Percentiles rank a stretch among this genome's conserved stretches.
Conservation (phyloP, 2,888 invertebrate genomes). For the Mamestra brassicae region DNA sequence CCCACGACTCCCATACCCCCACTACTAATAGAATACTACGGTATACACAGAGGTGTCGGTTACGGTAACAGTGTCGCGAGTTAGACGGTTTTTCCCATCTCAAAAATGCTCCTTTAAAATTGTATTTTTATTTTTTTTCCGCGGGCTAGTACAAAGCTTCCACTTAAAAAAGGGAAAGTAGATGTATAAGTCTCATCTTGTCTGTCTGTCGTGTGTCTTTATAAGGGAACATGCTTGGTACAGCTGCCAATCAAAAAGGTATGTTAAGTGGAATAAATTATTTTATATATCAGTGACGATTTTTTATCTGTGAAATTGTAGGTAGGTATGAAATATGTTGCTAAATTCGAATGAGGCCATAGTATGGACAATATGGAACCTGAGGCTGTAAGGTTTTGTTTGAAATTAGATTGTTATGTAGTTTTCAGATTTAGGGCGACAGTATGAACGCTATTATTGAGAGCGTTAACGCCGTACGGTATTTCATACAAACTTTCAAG, state of each 20-base stretch:
- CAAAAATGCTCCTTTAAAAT: no score
- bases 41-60: no score
- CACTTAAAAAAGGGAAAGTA: constrained; percentile 6
- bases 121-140: not conserved
- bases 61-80: no score
- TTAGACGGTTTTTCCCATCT: no score
- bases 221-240: constrained; percentile 37
- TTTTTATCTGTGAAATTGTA: constrained; percentile 34
- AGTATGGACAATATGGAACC: not conserved
- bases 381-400: not conserved
- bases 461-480: no score
- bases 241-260: constrained; percentile 25
- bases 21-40: no score
- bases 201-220: constrained; percentile 40
- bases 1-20: no score
- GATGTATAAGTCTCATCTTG: constrained; percentile 31
- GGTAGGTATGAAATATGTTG: constrained; percentile 27
- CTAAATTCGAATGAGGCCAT: constrained; percentile 25
- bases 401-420: not conserved
- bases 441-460: no score
- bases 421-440: no score
- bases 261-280: constrained; percentile 50
- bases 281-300: constrained; percentile 31
- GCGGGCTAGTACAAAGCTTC: not conserved
- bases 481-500: no score